Evolutionary conservation across 2,888 invertebrate species (phyloP).

Genomic region (Cataglyphis rosenhaueri): DNA sequence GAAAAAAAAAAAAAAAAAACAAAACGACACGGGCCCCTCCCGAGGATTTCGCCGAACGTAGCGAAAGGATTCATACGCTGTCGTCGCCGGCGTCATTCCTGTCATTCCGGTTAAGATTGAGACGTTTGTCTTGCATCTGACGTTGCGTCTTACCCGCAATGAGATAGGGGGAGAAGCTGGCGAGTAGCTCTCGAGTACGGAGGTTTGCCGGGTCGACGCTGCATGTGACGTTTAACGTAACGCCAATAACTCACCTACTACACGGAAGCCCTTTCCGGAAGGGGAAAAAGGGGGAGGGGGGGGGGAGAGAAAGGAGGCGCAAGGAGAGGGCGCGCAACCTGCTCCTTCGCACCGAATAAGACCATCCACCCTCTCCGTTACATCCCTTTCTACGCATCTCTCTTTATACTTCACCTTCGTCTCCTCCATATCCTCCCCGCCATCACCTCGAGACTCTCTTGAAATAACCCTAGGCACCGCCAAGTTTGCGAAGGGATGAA

Average conservation of each 20-base stretch:
- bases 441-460: constrained; percentile 70
- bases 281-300: constrained; percentile 39
- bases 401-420: constrained; percentile 36
- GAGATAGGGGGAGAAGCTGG: constrained; percentile 64
- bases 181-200: constrained; percentile 63
- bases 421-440: constrained; percentile 34
- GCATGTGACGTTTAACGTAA: constrained; percentile 81
- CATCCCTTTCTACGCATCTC: constrained; percentile 43
- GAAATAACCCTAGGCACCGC: constrained; percentile 74
- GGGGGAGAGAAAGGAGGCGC: not conserved
- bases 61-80: constrained; percentile 47
- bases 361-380: constrained; percentile 25
- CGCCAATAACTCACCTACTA: constrained; percentile 79
- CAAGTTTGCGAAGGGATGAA: constrained; percentile 78
- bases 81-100: constrained; percentile 46
- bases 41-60: constrained; percentile 3
- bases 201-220: constrained; percentile 70
- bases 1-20: constrained; percentile 4
- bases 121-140: constrained; percentile 77
- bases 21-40: not conserved
- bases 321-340: constrained; percentile 56
- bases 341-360: constrained; percentile 56
- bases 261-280: constrained; percentile 53
- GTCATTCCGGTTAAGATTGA: constrained; percentile 67
- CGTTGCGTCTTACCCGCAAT: constrained; percentile 72